phyloP scores from a whole-genome alignment of 64 coral and sea anemone genomes.

The Pocillopora verrucosa region DNA sequence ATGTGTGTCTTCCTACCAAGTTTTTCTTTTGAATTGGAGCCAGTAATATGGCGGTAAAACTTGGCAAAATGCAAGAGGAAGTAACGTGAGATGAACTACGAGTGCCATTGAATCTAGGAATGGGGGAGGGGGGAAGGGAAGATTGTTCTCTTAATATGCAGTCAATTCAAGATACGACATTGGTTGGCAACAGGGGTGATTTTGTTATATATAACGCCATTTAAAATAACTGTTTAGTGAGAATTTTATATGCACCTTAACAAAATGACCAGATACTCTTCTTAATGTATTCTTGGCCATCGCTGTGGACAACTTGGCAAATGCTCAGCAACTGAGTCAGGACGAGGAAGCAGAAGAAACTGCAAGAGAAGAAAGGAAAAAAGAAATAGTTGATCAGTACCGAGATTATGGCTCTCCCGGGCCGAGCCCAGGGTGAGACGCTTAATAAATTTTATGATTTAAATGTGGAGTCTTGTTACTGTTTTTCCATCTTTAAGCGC shows the following conservation, averaged over 20 bases:
- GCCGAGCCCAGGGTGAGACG: constrained; percentile 29
- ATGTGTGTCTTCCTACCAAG: too few species aligned
- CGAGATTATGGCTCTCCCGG: constrained; percentile 52
- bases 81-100: too few species aligned
- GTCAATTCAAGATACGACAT: too few species aligned
- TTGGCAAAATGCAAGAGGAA: too few species aligned
- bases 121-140: too few species aligned
- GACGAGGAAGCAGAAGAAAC: constrained; percentile 95
- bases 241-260: constrained; percentile 53
- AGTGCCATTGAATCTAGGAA: too few species aligned
- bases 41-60: too few species aligned
- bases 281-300: constrained; percentile 99
- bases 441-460: not conserved
- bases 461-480: too few species aligned
- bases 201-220: not conserved
- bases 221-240: not conserved
- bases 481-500: too few species aligned
- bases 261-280: constrained; percentile 60
- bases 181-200: too few species aligned
- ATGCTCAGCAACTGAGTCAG: constrained; percentile 94
- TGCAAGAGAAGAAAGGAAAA: constrained; percentile 77
- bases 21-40: too few species aligned
- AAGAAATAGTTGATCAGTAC: constrained; percentile 85
- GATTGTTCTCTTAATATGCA: too few species aligned
- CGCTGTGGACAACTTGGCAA: constrained; percentile 97